These are phyloP conservation scores for Dermochelys coriacea DNA, from an alignment of 2,797 vertebrate species.

Conservation along the genomic window DNA sequence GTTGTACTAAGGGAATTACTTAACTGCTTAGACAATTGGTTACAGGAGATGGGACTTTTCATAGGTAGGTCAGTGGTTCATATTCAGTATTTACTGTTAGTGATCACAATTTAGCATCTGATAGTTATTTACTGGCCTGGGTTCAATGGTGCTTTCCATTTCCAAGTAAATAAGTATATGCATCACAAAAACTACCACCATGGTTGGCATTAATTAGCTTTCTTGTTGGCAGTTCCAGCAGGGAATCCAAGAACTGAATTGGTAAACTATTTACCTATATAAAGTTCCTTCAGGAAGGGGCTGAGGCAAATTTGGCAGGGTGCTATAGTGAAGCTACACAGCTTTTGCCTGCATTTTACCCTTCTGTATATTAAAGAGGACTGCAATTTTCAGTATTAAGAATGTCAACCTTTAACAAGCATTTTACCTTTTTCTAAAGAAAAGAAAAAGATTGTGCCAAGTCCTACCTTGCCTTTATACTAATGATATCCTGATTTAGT, in stretches of 20 bases:
- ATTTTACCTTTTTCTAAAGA: background rate
- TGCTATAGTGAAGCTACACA: background rate
- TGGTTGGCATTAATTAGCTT: background rate
- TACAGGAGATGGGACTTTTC: background rate
- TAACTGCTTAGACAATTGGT: background rate
- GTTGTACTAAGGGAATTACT: background rate
- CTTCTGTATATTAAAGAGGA: background rate
- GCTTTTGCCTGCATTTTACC: background rate
- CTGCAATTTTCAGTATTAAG: background rate
- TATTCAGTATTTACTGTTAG: conserved; percentile 2
- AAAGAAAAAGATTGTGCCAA: background rate
- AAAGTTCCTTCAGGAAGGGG: background rate
- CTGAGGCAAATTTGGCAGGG: background rate
- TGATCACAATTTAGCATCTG: background rate
- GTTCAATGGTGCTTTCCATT: background rate
- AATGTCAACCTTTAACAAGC: background rate
- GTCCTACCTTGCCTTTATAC: background rate
- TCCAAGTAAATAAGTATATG: background rate
- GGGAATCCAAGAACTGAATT: background rate
- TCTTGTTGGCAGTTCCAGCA: background rate
- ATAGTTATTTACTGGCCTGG: background rate
- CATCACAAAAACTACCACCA: background rate
- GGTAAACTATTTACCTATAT: background rate
- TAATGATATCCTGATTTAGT: background rate
- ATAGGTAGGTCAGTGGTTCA: conserved; percentile 9